Evolutionary conservation across 2,113 vertebrate genomes (phyloP), one percentile per base, ranked within the genome.

Genomic region (Erythrocercus mccallii): DNA sequence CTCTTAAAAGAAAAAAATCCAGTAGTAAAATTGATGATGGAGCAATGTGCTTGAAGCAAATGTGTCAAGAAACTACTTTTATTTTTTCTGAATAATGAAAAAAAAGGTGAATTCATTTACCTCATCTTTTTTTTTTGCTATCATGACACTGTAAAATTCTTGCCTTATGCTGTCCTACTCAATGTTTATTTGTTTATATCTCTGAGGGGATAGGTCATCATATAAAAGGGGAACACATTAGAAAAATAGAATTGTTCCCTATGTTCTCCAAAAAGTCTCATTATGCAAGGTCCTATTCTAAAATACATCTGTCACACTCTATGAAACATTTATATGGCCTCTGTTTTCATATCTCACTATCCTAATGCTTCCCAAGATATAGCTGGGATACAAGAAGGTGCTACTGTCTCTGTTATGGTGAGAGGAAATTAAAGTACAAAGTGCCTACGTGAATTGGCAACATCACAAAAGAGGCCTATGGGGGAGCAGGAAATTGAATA

Each of bases 341-440:
- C 24, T 87, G 31, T 68, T 87, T 81, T 82, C 45, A 42, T 78
- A 87, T 72, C 53, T 85, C 12, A 0, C 31, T 28, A 4, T 76
- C 42, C 44, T 61, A 76, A 65, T 25, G 12, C 57, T 88, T 85
- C 62, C 81, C 44, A 90, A 88, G 82, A 38, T 50, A 25, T 58
- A 80, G 37, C 7, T 57, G 80, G 45, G 88, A 35, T 62, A 30
- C 30, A 57, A 70, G 90, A 88, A 88, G 88, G 71, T 80, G 28
- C 79, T 20, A 77, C 62, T 94, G 50, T 93, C 74, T 79, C 58
- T 56, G 15, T 48, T 86, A 8, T 14, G 20, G 54, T 24, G 58
- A 93, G 35, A 79, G 96, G 56, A 93, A 90, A 93, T 94, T 45
- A 47, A 80, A 93, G 79, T 45, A 70, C 54, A 24, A 92, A 82